Percentiles rank a stretch among this genome's conserved stretches.
Conservation (phyloP, 2,113 vertebrate genomes). For the Puntigrus tetrazona region DNA sequence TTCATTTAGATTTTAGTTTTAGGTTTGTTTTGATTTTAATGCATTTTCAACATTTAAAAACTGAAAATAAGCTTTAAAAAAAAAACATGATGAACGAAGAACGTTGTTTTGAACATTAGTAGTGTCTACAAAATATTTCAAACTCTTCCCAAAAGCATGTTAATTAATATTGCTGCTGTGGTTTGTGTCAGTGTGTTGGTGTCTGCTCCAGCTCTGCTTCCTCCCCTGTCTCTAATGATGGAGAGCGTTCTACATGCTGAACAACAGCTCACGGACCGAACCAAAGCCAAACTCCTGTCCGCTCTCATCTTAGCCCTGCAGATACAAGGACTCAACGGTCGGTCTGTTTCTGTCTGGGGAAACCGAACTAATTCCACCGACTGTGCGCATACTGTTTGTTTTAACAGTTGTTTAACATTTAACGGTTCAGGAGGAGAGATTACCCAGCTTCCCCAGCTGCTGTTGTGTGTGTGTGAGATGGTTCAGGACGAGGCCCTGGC, state of each 20-base stretch:
- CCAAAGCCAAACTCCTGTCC: constrained; percentile 93
- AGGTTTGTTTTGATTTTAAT: too few species aligned
- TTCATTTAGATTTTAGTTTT: too few species aligned
- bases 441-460: constrained; percentile 92
- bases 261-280: constrained; percentile 91
- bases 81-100: background rate
- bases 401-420: background rate
- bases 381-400: background rate
- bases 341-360: constrained; percentile 37
- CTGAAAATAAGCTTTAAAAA: background rate
- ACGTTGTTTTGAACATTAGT: background rate
- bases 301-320: constrained; percentile 90
- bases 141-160: background rate
- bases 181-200: constrained; percentile 79
- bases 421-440: constrained; percentile 82
- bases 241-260: constrained; percentile 91
- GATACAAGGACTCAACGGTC: constrained; percentile 90
- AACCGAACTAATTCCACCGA: background rate
- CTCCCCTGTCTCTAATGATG: constrained; percentile 88
- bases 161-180: background rate
- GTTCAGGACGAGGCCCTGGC: constrained; percentile 89
- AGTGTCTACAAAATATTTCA: background rate
- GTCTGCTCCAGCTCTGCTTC: constrained; percentile 85
- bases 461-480: constrained; percentile 89
- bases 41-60: too few species aligned